phyloP scores from a whole-genome alignment of 2,113 vertebrate genomes.

The Ciconia boyciana region DNA sequence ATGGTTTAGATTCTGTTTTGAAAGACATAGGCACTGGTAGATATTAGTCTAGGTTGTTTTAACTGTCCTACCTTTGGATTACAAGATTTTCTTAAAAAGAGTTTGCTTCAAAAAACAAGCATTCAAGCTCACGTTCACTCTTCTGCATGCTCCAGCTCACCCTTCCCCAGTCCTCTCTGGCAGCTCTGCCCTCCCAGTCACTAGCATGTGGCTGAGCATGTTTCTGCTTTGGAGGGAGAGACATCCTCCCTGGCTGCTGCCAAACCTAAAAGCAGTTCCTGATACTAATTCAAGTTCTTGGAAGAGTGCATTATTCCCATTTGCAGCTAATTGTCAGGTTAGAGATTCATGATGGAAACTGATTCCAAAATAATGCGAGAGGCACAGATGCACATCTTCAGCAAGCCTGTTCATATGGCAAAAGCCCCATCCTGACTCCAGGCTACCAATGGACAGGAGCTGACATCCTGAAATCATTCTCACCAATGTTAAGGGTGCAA shows the following conservation, averaged over 20 bases:
- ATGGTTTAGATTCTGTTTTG: not conserved
- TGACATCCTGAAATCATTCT: not conserved
- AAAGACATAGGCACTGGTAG: not conserved
- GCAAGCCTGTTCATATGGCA: not conserved
- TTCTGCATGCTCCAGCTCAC: not conserved
- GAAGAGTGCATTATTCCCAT: not conserved
- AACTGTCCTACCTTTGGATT: not conserved
- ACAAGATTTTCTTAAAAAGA: not conserved
- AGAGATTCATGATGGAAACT: not conserved
- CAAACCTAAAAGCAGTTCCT: not conserved
- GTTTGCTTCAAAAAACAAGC: not conserved
- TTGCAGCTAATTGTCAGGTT: not conserved
- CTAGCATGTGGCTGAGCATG: not conserved
- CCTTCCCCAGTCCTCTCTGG: not conserved
- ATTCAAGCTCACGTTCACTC: not conserved
- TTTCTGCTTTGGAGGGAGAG: not conserved
- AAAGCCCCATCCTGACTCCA: not conserved
- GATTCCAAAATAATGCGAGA: not conserved
- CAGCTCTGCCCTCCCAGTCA: not conserved
- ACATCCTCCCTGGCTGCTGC: not conserved
- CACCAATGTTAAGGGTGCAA: not conserved
- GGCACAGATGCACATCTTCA: not conserved
- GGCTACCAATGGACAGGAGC: not conserved
- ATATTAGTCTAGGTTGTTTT: not conserved
- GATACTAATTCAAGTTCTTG: not conserved